Conservation (phyloP, 2,113 vertebrate species). For the Ceuthmochares aereus region DNA sequence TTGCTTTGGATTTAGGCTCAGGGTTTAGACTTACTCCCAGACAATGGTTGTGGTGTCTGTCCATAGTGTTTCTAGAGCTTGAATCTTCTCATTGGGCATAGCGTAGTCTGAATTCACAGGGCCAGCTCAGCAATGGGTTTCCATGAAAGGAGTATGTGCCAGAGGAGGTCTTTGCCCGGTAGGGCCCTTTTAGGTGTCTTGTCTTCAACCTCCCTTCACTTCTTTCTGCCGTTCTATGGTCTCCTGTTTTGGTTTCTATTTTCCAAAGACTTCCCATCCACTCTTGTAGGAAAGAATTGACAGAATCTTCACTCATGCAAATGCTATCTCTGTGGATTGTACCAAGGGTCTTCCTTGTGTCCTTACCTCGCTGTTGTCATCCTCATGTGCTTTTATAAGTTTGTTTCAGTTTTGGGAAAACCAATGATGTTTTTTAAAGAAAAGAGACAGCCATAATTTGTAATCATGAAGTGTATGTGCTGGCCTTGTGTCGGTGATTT, state of each 20-base stretch:
- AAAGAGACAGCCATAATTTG: background rate
- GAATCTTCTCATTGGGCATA: background rate
- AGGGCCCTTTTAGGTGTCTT: background rate
- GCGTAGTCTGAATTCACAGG: background rate
- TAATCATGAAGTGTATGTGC: background rate
- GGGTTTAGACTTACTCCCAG: background rate
- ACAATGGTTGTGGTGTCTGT: background rate
- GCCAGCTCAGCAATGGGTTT: background rate
- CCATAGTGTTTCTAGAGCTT: accelerated
- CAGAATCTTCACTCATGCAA: background rate
- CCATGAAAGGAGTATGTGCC: background rate
- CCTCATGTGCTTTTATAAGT: background rate
- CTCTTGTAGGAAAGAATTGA: background rate
- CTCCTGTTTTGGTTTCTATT: background rate
- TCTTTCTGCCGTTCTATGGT: background rate
- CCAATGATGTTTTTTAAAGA: accelerated
- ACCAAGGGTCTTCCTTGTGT: background rate
- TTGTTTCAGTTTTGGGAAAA: background rate
- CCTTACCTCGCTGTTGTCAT: background rate
- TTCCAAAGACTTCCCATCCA: background rate
- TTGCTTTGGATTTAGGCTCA: background rate
- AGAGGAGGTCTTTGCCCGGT: background rate
- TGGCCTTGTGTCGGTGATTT: background rate
- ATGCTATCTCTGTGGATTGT: background rate
- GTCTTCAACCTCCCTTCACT: background rate